Percentiles rank a stretch among this genome's conserved stretches.
Evolutionary conservation across 2,797 vertebrate species (phyloP).

Genomic region (Pogoniulus pusillus): DNA sequence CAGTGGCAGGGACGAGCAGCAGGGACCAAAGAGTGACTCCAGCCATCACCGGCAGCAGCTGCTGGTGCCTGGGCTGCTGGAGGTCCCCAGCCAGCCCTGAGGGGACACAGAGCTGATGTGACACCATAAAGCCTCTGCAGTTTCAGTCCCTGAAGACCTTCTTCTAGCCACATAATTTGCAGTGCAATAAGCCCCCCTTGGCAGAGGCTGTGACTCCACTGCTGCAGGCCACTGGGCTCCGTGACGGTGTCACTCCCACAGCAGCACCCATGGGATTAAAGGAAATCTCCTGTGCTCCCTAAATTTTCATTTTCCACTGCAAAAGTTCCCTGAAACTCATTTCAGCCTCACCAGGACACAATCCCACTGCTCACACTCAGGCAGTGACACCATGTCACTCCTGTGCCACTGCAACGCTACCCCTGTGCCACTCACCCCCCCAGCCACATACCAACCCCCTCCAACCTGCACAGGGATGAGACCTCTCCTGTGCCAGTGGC

Average conservation of each 20-base stretch:
- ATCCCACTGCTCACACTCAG: background rate
- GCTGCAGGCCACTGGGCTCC: rapidly evolving
- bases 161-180: background rate
- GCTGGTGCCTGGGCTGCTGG: background rate
- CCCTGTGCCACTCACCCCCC: background rate
- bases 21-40: rapidly evolving
- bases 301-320: background rate
- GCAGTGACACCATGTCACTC: background rate
- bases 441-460: background rate
- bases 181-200: rapidly evolving
- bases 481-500: background rate
- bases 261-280: rapidly evolving
- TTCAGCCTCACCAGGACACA: rapidly evolving
- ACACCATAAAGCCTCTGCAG: rapidly evolving
- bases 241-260: rapidly evolving
- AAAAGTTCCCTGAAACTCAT: background rate
- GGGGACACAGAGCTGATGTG: rapidly evolving
- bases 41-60: rapidly evolving
- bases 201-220: background rate
- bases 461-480: rapidly evolving
- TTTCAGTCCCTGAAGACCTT: background rate
- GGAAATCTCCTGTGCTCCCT: rapidly evolving
- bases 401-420: background rate
- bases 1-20: background rate
- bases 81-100: background rate